These are phyloP conservation scores for Cercopithecus mitis DNA, from an alignment of 2,797 vertebrate species.

Conservation along the genomic window DNA sequence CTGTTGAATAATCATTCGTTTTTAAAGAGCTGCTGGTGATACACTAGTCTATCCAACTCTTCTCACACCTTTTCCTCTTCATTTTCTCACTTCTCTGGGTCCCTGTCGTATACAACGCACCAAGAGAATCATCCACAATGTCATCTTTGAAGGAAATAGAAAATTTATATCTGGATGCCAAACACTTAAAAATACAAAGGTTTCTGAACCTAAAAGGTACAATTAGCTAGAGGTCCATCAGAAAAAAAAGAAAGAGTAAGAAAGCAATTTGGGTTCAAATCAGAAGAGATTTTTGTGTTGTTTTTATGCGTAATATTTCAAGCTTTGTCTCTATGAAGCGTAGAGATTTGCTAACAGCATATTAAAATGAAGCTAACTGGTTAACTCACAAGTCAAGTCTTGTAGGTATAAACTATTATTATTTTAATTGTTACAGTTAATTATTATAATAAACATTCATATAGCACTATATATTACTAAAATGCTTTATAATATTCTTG, in stretches of 20 bases:
- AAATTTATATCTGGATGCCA: background rate
- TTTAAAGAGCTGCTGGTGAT: background rate
- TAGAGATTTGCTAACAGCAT: constrained; percentile 67
- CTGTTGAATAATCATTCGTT: background rate
- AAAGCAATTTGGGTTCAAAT: background rate
- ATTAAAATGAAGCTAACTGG: constrained; percentile 67
- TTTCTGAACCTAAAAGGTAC: background rate
- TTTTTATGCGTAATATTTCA: constrained; percentile 39
- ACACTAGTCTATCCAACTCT: background rate
- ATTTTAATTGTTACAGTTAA: constrained; percentile 46
- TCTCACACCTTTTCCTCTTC: background rate
- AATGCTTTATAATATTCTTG: constrained; percentile 41
- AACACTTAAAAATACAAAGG: constrained; percentile 18
- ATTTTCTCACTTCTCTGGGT: background rate
- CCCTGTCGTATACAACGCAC: background rate
- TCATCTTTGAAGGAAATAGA: constrained; percentile 30
- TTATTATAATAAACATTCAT: constrained; percentile 64
- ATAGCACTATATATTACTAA: constrained; percentile 19
- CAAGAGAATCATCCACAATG: background rate
- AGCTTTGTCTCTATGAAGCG: constrained; percentile 48
- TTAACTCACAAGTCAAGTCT: constrained; percentile 58
- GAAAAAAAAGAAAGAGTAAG: background rate
- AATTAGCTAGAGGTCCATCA: background rate
- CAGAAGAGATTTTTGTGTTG: constrained; percentile 5
- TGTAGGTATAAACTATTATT: constrained; percentile 49